Evolutionary conservation across 1,140 invertebrate species (phyloP).

Genomic region (Zaprionus kolodkinae): DNA sequence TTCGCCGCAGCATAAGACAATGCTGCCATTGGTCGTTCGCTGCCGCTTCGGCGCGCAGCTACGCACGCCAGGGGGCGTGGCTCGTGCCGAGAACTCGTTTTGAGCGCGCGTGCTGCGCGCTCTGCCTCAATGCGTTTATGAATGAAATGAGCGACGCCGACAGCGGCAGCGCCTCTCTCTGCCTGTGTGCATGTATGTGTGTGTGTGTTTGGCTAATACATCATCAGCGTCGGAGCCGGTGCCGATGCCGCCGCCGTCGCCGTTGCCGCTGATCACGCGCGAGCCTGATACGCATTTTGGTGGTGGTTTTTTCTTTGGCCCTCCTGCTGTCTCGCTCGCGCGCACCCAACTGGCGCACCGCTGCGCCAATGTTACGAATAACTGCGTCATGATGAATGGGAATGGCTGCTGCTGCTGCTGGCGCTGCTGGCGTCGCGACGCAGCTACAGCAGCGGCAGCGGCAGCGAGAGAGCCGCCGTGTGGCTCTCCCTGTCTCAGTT

Average conservation of each 20-base stretch:
- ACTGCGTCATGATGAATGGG: conserved; percentile 56
- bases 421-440: neutral
- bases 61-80: conserved; percentile 59
- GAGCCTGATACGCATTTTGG: conserved; percentile 19
- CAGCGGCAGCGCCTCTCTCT: conserved; percentile 1
- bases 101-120: conserved; percentile 30
- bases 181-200: neutral
- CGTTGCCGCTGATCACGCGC: conserved; percentile 18
- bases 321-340: conserved; percentile 39
- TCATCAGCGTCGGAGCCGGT: conserved; percentile 23
- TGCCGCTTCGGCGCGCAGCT: conserved; percentile 12
- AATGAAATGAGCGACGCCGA: conserved; percentile 41
- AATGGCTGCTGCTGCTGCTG: conserved; percentile 40
- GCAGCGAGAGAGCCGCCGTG: neutral
- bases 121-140: conserved; percentile 45
- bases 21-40: conserved; percentile 60
- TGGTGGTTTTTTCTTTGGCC: conserved; percentile 15
- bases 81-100: conserved; percentile 56
- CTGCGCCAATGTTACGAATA: conserved; percentile 42
- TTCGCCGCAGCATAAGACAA: conserved; percentile 37
- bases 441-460: neutral
- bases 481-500: conserved; percentile 39
- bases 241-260: neutral
- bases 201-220: conserved; percentile 38
- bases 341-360: neutral